phyloP scores from a whole-genome alignment of 2,113 vertebrate species.

The Erythrolamprus reginae region DNA sequence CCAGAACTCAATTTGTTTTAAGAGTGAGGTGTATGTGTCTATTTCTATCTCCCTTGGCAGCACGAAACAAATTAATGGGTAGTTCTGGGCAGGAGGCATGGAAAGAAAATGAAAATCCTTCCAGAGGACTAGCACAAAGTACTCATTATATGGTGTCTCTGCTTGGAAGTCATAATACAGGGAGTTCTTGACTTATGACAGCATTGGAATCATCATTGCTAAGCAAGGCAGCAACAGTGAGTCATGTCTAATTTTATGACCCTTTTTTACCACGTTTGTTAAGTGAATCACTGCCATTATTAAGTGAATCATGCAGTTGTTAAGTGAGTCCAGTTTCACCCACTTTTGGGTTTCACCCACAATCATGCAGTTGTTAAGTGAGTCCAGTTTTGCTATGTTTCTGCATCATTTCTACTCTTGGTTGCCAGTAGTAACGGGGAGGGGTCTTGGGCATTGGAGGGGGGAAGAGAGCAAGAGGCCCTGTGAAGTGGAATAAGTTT shows the following conservation, averaged over 20 bases:
- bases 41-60: not conserved
- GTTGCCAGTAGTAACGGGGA: no score
- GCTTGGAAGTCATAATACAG: not conserved
- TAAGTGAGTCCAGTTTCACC: not conserved
- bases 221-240: not conserved
- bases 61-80: not conserved
- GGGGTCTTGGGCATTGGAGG: no score
- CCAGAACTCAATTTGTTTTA: conserved; percentile 12
- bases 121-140: not conserved
- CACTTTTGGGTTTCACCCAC: no score
- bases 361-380: no score
- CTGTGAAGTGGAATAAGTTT: no score
- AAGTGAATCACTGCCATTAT: not conserved
- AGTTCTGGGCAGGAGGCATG: not conserved
- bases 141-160: not conserved
- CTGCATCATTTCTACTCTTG: no score
- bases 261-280: not conserved
- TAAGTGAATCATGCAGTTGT: not conserved
- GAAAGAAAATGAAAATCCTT: not conserved
- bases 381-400: no score
- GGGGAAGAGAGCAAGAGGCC: no score
- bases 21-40: conserved; percentile 5
- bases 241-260: not conserved
- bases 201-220: not conserved
- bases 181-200: no score